These are phyloP conservation scores for Chroicocephalus ridibundus DNA, from an alignment of 2,113 vertebrate species.

Conservation along the genomic window DNA sequence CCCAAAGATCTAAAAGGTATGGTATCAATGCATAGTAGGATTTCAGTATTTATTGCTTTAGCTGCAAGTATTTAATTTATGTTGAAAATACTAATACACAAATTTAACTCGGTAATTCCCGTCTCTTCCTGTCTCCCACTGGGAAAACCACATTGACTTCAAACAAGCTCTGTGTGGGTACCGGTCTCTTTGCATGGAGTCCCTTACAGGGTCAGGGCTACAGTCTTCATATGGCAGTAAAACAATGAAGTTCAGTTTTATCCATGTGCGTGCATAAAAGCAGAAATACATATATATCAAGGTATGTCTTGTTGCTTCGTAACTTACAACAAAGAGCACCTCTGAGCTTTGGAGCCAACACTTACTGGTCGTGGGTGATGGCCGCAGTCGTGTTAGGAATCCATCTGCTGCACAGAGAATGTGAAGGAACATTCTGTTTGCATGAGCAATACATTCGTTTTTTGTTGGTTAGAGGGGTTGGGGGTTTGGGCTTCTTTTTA, in stretches of 20 bases:
- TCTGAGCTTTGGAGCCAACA: background rate
- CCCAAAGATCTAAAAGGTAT: constrained; percentile 23
- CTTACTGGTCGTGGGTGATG: background rate
- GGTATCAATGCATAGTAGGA: background rate
- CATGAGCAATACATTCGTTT: background rate
- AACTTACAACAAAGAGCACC: background rate
- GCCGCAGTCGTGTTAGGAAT: background rate
- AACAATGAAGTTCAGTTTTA: background rate
- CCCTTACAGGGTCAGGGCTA: background rate
- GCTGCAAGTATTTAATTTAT: constrained; percentile 39
- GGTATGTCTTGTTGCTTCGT: background rate
- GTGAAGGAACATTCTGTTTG: background rate
- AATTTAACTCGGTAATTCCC: constrained; percentile 35
- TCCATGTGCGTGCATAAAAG: background rate
- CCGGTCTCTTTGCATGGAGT: background rate
- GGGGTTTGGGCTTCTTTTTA: background rate
- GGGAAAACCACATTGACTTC: constrained; percentile 24
- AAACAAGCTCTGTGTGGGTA: constrained; percentile 22
- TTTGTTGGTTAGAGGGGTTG: background rate
- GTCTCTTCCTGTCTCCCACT: constrained; percentile 36
- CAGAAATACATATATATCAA: background rate
- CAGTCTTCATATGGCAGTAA: background rate
- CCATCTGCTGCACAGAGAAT: background rate
- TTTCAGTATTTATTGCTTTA: constrained; percentile 58
- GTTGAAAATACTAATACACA: constrained; percentile 45